phyloP scores from a whole-genome alignment of 1,140 invertebrate species.

The Heliconius hewitsoni region DNA sequence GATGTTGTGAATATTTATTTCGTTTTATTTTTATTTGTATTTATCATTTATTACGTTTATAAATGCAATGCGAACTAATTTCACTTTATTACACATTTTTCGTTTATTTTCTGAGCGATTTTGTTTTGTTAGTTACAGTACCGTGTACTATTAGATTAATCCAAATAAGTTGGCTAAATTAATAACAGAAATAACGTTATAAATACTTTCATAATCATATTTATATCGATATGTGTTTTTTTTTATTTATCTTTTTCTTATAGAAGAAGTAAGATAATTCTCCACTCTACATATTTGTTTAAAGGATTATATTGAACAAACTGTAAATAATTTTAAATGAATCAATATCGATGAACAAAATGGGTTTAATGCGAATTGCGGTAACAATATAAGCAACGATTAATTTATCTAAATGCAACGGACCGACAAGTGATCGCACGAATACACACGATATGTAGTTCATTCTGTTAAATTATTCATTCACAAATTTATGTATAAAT shows the following conservation, averaged over 20 bases:
- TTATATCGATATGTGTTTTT: no score
- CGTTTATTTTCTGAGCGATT: not conserved
- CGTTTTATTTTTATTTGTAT: not conserved
- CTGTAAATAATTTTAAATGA: not conserved
- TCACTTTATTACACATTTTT: not conserved
- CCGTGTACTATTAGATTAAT: not conserved
- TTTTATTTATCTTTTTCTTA: not conserved
- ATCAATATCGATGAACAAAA: not conserved
- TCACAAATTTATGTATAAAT: no score
- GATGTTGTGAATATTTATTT: not conserved
- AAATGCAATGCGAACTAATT: not conserved
- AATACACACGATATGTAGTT: not conserved
- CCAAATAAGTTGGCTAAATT: no score
- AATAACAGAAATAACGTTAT: no score
- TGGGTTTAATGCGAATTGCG: not conserved
- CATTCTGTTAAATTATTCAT: no score
- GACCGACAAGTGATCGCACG: slow-evolving; percentile 1
- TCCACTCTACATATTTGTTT: not conserved
- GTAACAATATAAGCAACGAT: not conserved
- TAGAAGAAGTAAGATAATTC: not conserved
- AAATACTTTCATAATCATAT: no score
- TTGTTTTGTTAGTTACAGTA: not conserved
- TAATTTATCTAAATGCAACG: slow-evolving; percentile 1
- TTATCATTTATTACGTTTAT: not conserved
- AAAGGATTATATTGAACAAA: not conserved